Evolutionary conservation across 2,797 vertebrate genomes (phyloP), one percentile per base, ranked within the genome.

Genomic region (Zenarchopterus dispar): DNA sequence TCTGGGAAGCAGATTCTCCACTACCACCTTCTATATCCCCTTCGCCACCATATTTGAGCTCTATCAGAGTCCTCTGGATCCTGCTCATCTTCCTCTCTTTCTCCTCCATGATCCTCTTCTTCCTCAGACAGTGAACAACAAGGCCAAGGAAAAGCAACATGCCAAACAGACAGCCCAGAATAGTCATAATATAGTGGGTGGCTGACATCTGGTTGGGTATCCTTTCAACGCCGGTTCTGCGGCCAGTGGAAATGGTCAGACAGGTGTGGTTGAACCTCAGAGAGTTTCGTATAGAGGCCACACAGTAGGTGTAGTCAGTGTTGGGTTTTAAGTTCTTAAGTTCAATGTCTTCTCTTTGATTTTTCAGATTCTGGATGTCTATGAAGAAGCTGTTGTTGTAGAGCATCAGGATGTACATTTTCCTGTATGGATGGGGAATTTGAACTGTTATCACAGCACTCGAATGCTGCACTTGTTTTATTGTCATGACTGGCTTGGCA

Each of bases 141-240:
- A 97, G 78, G 0, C 97, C 96, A 2, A 98, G 88, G 42, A 96
- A 94, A n/a, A 98, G 93, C 57, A 99, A 89, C 97, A 99, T 97
- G 62, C 96, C 96, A 1, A 99, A 97, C 58, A 99, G 93, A 77
- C 96, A 97, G 68, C 98, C 98, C 73, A 99, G 67, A 68, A 97
- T 94, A 65, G 96, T 96, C 97, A 98, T 96, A 67, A 99, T 98
- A 51, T 98, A 97, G 88, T 97, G 96, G 16, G 98, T 99, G 86
- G 97, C 96, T 0, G 96, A 97, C 13, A 96, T 94, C 39, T 91
- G 91, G 55, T 84, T 93, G 75, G 90, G 88, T 23, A 76, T 67
- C 0, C 77, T 90, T 43, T 93, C 94, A 0, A 87, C 84, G 18
- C 85, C 86, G 2, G 81, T 81, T 15, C 78, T 89, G 28, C 87